These are phyloP conservation scores for Aphelocoma coerulescens DNA, from an alignment of 2,113 vertebrate species.

Conservation along the genomic window DNA sequence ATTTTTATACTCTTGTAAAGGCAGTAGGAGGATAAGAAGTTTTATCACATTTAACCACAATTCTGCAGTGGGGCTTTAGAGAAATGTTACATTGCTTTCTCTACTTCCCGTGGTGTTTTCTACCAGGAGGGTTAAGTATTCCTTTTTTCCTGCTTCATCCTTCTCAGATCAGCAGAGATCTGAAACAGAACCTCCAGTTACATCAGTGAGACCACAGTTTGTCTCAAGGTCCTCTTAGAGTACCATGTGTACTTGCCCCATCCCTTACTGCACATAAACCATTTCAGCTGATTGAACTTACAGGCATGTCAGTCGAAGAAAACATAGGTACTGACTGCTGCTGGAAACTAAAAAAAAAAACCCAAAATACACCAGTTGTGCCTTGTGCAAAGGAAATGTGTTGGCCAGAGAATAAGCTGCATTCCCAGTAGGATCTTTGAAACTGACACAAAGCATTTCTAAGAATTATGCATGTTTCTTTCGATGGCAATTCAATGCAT, in stretches of 20 bases:
- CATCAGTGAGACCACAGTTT: background rate
- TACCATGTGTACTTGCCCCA: background rate
- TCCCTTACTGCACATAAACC: background rate
- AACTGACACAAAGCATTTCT: constrained; percentile 53
- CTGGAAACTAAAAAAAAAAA: background rate
- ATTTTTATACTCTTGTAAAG: background rate
- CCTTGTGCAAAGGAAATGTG: constrained; percentile 1
- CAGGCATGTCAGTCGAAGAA: background rate
- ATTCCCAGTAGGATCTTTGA: constrained; percentile 41
- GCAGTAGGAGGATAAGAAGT: background rate
- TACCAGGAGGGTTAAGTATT: background rate
- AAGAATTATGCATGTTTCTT: constrained; percentile 52
- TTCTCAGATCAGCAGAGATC: background rate
- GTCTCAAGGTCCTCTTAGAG: background rate
- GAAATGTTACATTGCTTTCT: background rate
- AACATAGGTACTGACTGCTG: background rate
- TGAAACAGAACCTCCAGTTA: background rate
- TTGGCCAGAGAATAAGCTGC: constrained; percentile 32
- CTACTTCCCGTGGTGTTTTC: background rate
- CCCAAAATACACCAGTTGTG: background rate
- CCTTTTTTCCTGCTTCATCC: background rate
- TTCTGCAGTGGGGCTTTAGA: background rate
- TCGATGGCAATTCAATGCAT: background rate
- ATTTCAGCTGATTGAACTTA: background rate
- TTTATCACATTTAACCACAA: background rate